phyloP scores from a whole-genome alignment of 23 tunicate genomes.

The Oikopleura dioica region DNA sequence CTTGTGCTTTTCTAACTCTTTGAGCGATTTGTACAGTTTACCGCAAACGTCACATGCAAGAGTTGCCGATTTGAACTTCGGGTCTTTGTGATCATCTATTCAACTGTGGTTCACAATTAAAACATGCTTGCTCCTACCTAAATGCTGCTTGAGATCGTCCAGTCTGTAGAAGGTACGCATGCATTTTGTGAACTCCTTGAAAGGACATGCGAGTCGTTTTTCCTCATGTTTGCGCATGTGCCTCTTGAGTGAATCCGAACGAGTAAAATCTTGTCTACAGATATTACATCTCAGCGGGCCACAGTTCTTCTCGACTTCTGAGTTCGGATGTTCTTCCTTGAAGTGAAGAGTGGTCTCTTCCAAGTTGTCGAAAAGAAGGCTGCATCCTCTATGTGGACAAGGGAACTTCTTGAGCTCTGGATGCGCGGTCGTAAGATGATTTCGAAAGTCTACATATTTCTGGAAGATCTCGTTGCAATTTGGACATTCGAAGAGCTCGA shows the following conservation, averaged over 20 bases:
- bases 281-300: not conserved
- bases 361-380: not conserved
- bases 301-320: too few species aligned
- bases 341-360: too few species aligned
- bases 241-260: not conserved
- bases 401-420: not conserved
- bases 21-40: not conserved
- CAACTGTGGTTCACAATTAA: too few species aligned
- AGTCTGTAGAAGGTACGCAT: not conserved
- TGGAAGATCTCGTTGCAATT: not conserved
- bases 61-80: not conserved
- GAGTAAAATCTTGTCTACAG: not conserved
- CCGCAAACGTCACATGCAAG: not conserved
- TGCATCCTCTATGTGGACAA: not conserved
- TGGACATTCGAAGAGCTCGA: not conserved
- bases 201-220: not conserved
- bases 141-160: not conserved
- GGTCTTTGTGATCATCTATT: not conserved
- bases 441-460: not conserved
- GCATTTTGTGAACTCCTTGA: not conserved
- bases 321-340: too few species aligned
- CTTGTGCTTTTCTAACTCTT: not conserved
- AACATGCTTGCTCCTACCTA: too few species aligned
- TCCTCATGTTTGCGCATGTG: not conserved
- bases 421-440: not conserved